Percentiles rank a stretch among this genome's conserved stretches.
Evolutionary conservation across 1,140 invertebrate species (phyloP).

Genomic region (Acyrthosiphon pisum): DNA sequence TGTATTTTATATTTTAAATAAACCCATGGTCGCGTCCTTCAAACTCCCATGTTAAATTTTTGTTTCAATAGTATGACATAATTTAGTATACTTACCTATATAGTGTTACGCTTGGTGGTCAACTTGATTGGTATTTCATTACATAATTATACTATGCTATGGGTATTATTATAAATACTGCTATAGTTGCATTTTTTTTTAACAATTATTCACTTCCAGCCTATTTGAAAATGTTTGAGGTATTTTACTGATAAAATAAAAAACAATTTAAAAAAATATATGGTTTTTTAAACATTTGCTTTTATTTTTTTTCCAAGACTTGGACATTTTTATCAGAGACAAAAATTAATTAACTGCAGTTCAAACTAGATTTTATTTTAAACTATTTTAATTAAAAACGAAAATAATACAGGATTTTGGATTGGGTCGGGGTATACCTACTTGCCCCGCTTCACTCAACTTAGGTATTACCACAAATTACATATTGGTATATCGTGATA

Average conservation of each 20-base stretch:
- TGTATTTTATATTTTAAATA: conserved; percentile 21
- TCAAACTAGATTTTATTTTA: background rate
- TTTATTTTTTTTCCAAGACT: background rate
- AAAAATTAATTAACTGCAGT: background rate
- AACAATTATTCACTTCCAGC: background rate
- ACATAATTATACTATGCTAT: background rate
- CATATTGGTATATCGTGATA: background rate
- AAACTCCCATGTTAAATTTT: background rate
- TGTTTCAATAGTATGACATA: background rate
- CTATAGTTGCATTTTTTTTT: background rate
- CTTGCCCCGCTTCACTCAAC: background rate
- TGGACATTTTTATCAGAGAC: background rate
- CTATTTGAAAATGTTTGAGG: background rate
- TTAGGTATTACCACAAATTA: background rate
- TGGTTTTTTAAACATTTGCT: background rate
- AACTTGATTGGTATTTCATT: background rate
- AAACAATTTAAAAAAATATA: background rate
- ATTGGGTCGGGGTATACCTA: background rate
- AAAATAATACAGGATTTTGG: background rate
- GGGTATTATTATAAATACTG: background rate
- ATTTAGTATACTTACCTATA: background rate
- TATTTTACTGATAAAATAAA: background rate
- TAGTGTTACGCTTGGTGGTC: background rate
- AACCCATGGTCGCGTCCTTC: conserved; percentile 7
- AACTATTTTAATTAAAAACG: background rate